Conservation (phyloP, 2,888 invertebrate genomes). For the Plutella xylostella region DNA sequence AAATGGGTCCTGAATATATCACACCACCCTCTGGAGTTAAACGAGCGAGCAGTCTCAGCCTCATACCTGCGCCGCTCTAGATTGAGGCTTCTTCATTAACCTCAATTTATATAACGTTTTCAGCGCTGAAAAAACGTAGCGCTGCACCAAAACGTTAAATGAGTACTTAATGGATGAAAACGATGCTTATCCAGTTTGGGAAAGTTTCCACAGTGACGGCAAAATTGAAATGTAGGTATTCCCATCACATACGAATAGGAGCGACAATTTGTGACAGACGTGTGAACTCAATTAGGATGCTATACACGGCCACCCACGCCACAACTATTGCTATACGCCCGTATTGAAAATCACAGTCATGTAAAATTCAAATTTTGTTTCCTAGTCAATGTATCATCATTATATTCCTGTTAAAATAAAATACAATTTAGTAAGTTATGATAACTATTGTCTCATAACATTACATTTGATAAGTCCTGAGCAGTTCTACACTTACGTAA, state of each 20-base stretch:
- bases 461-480: no score
- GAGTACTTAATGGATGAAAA: background rate
- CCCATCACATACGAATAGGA: slow-evolving; percentile 53
- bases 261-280: slow-evolving; percentile 58
- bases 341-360: slow-evolving; percentile 49
- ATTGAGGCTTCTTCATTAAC: slow-evolving; percentile 55
- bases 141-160: background rate
- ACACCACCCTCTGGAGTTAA: slow-evolving; percentile 54
- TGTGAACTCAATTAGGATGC: slow-evolving; percentile 55
- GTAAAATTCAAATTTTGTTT: slow-evolving; percentile 46
- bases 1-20: slow-evolving; percentile 66
- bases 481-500: no score
- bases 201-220: slow-evolving; percentile 15
- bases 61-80: slow-evolving; percentile 44
- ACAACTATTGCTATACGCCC: slow-evolving; percentile 48
- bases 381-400: no score
- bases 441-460: no score
- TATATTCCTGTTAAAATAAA: no score
- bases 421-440: no score
- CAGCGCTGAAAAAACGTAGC: background rate
- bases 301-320: slow-evolving; percentile 55
- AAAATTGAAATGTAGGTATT: slow-evolving; percentile 30
- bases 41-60: slow-evolving; percentile 33
- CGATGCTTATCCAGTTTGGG: background rate
- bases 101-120: no score